phyloP scores from a whole-genome alignment of 2,113 vertebrate genomes.

The Passerina amoena region DNA sequence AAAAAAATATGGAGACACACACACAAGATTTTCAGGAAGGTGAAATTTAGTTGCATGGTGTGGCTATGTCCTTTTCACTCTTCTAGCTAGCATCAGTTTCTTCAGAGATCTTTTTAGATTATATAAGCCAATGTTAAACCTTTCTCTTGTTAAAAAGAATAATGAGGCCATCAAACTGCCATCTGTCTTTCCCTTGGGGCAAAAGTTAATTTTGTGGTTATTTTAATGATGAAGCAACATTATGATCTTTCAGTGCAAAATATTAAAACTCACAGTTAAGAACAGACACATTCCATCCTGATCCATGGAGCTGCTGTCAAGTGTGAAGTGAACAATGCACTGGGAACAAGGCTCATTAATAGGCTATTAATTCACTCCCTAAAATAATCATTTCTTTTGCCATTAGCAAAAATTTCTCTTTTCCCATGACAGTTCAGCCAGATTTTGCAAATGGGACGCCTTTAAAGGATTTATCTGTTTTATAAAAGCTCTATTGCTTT shows the following conservation, averaged over 20 bases:
- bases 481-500: constrained; percentile 28
- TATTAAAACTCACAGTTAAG: constrained; percentile 65
- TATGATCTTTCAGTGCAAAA: constrained; percentile 66
- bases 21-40: neutral
- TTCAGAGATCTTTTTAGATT: constrained; percentile 38
- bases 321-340: constrained; percentile 70
- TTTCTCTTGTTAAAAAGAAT: constrained; percentile 52
- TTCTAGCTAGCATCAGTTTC: neutral
- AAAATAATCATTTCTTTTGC: constrained; percentile 69
- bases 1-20: neutral
- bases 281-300: constrained; percentile 59
- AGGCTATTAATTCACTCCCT: constrained; percentile 65
- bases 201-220: constrained; percentile 73
- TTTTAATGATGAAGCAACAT: constrained; percentile 72
- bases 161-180: constrained; percentile 69
- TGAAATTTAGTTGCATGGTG: neutral
- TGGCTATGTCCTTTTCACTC: neutral
- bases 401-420: constrained; percentile 60
- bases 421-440: constrained; percentile 48
- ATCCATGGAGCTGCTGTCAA: constrained; percentile 66
- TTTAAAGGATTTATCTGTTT: constrained; percentile 38
- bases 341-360: constrained; percentile 72
- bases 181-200: constrained; percentile 68
- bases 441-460: constrained; percentile 25
- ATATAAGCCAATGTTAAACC: constrained; percentile 44